phyloP scores from a whole-genome alignment of 2,113 vertebrate species.

The Dasyornis broadbenti region DNA sequence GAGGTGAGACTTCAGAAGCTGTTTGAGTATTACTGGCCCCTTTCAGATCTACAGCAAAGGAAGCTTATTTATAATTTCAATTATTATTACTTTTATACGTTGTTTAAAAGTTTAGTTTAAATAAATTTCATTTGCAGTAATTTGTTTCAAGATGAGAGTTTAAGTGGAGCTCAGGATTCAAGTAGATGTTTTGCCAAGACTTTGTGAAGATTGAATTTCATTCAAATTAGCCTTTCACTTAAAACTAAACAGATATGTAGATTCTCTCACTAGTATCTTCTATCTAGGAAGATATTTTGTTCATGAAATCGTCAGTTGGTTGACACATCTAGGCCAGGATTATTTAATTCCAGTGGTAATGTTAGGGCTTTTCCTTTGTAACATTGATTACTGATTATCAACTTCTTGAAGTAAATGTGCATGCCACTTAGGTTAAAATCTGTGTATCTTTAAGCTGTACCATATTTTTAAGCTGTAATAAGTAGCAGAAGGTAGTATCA shows the following conservation, averaged over 20 bases:
- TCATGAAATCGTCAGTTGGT: neutral
- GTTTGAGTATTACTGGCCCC: neutral
- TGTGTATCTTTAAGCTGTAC: neutral
- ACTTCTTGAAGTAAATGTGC: neutral
- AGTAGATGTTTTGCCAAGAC: neutral
- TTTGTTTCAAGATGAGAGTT: neutral
- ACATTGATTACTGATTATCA: neutral
- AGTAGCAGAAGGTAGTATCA: neutral
- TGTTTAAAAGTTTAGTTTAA: neutral
- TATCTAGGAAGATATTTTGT: neutral
- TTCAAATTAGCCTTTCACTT: neutral
- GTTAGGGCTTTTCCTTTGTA: neutral
- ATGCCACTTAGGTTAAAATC: neutral
- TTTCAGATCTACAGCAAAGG: neutral
- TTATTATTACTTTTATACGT: neutral
- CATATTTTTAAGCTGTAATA: neutral
- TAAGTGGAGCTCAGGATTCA: neutral
- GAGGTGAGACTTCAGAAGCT: constrained; percentile 39
- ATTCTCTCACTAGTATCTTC: neutral
- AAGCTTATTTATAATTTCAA: neutral
- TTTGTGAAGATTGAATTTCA: neutral
- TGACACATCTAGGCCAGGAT: neutral
- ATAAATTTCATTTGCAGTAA: neutral
- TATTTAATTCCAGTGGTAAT: neutral
- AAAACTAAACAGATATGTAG: neutral